These are phyloP conservation scores for Zosterops japonicus DNA, from an alignment of 2,113 vertebrate genomes.

Conservation along the genomic window DNA sequence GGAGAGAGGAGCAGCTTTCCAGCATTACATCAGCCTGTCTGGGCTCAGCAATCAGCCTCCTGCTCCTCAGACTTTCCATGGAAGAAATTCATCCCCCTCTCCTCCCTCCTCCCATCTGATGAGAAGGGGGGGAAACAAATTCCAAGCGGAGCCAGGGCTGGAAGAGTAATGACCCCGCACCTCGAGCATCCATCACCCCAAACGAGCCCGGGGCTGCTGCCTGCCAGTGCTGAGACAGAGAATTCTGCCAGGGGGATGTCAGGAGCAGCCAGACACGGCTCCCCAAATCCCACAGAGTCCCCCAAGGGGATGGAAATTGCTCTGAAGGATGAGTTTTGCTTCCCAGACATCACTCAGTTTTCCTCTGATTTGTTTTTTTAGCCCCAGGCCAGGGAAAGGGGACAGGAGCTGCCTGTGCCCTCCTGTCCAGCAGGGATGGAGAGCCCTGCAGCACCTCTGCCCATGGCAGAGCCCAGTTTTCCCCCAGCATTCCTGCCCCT, in stretches of 20 bases:
- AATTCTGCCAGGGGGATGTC: neutral
- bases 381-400: neutral
- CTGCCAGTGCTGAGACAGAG: neutral
- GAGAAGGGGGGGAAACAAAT: neutral
- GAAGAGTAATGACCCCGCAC: neutral
- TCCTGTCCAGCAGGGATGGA: neutral
- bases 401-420: neutral
- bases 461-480: neutral
- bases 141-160: neutral
- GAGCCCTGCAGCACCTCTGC: neutral
- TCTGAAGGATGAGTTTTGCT: neutral
- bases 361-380: neutral
- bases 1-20: constrained; percentile 52
- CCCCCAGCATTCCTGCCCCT: accelerated
- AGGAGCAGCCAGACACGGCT: neutral
- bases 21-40: constrained; percentile 68
- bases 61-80: constrained; percentile 77
- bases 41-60: constrained; percentile 23
- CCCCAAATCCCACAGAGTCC: neutral
- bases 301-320: neutral
- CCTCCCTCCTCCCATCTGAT: neutral
- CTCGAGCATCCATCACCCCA: constrained; percentile 8
- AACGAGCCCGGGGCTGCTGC: neutral
- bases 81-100: constrained; percentile 40
- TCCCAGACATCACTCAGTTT: neutral